Evolutionary conservation across 1,140 invertebrate species (phyloP).

Genomic region (Pogonomyrmex californicus): DNA sequence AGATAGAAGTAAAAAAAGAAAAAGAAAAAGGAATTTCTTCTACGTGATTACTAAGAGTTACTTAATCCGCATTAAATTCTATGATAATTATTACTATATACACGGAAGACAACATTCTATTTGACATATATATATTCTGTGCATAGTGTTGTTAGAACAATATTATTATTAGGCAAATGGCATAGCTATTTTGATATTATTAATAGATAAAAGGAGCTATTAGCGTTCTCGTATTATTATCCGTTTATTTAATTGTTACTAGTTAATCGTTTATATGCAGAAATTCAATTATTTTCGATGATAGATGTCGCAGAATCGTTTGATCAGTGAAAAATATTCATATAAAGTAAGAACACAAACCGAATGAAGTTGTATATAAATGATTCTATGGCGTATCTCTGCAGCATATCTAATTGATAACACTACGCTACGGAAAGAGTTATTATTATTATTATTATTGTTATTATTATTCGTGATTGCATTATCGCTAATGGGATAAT

Average conservation of each 20-base stretch:
- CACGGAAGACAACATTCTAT: neutral
- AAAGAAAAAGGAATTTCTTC: neutral
- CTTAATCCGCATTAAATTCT: neutral
- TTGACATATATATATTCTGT: neutral
- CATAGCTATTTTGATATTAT: slow-evolving; percentile 4
- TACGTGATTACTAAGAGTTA: neutral
- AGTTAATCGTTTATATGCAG: neutral
- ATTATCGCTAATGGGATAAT: neutral
- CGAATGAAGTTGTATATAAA: slow-evolving; percentile 14
- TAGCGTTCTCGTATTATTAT: neutral
- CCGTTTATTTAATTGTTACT: neutral
- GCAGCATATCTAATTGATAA: neutral
- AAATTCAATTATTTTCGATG: neutral
- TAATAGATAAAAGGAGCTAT: neutral
- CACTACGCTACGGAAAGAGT: neutral
- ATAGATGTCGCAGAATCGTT: neutral
- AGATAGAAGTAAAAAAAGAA: slow-evolving; percentile 3
- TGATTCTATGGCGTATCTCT: neutral
- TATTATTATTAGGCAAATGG: slow-evolving; percentile 6
- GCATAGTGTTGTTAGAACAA: neutral
- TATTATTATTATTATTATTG: neutral
- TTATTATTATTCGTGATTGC: neutral
- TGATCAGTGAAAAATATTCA: slow-evolving; percentile 13
- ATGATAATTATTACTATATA: slow-evolving; percentile 10
- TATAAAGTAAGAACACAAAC: neutral